Evolutionary conservation across 2,888 invertebrate genomes (phyloP), one percentile per base, ranked within the genome.

Genomic region (Venustoraphidia nigricollis): DNA sequence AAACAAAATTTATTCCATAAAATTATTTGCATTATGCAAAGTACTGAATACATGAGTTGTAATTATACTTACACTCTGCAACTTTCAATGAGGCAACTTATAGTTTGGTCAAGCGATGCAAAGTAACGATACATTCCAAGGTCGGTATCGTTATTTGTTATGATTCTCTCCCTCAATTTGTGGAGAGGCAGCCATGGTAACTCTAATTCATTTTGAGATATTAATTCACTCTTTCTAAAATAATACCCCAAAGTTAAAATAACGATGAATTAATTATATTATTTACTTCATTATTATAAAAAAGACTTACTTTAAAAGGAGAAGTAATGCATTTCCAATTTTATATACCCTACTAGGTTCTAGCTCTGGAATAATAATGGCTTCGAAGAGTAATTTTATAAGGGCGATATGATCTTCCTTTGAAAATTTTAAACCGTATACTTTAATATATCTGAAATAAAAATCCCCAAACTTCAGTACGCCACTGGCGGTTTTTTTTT

Each of bases 121-220:
- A 59, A 58, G 54, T 62, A 65, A 54, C 68, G 75, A 56, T 74
- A 78, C 71, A 82, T 75, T 55, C 77, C 77, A 47, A 76, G 66
- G 42, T 69, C 69, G 9, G 73, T 69, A 48, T 75, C 63, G 55
- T 66, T 73, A 52, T 70, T 73, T 53, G 75, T 72, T 56, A 77
- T 72, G 51, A 81, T 69, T 55, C 73, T 71, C 54, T 71, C 67
- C 48, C 75, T 74, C 41, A 89, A 63, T 8, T 83, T 75, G 62
- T 85, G 89, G 9, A 95, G 68, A 10, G 92, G 92, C 55, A 80
- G 73, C 95, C 95, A 95, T 46, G 83, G 82, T 51, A 95, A 68
- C 50, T 75, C 74, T 49, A 95, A 62, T 52, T 95, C 94, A 50
- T 83, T 77, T 36, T 87, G 81, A 3, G 81, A 74, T 53, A 94